Evolutionary conservation across 1,140 invertebrate species (phyloP), one percentile per base, ranked within the genome.

Genomic region (Listronotus bonariensis): DNA sequence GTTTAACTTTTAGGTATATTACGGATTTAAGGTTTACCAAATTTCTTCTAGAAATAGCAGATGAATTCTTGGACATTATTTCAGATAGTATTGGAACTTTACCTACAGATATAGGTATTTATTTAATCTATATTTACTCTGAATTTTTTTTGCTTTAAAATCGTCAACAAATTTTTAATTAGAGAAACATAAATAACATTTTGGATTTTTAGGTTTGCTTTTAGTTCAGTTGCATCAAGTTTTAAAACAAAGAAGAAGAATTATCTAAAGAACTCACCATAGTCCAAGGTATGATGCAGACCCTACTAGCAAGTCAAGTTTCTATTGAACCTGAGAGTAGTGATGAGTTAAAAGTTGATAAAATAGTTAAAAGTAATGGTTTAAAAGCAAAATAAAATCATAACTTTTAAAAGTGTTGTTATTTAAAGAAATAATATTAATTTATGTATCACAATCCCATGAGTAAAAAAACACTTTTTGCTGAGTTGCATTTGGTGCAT

Each of bases 21-120:
- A 86, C 90, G 48, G 90, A 89, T 74, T 80, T 85, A 42, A 83
- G 87, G 69, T 95, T 92, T 77, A 88, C 87, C 38, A 82, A 85
- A 54, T 84, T 88, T 11, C 73, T 96, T 4, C 80, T 92, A 34
- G 86, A 92, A 81, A 87, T 92, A 20, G 80, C 86, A 34, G 87
- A 89, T 79, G 81, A 87, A 41, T 82, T 95, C 48, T 75, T 95
- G 68, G 91, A 92, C 79, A 82, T 90, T 1, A 91, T 88, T 76
- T 88, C 89, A 71, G 82, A 84, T 64, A 78, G 79, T 72, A 73
- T 88, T 10, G 79, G 84, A 38, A 77, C 78, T 65, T 80, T 86
- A 65, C 81, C 83, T 9, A 79, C 84, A 26, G 80, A 85, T 54
- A 79, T 89, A 18, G 78, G 85, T 61, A 79, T 82, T 52, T 78